phyloP scores from a whole-genome alignment of 2,113 vertebrate species.

The Nannospalax galili region DNA sequence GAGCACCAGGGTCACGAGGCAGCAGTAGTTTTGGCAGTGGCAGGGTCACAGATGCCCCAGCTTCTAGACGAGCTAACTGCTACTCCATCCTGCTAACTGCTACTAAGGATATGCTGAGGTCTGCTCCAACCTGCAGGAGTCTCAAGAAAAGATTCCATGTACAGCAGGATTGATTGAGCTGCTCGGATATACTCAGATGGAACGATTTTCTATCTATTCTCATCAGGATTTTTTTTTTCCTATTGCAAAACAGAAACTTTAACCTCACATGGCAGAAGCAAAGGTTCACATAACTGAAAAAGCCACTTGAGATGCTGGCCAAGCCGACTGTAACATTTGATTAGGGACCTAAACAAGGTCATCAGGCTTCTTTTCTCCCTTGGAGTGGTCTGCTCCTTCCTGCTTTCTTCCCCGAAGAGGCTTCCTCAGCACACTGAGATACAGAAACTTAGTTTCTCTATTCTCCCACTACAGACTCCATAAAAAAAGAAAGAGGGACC shows the following conservation, averaged over 20 bases:
- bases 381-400: not conserved
- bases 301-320: not conserved
- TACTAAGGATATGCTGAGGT: not conserved
- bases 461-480: not conserved
- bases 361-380: not conserved
- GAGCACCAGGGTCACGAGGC: not conserved
- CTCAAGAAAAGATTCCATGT: not conserved
- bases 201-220: conserved; percentile 16
- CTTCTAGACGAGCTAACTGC: not conserved
- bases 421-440: not conserved
- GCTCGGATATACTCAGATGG: not conserved
- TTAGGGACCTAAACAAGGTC: not conserved
- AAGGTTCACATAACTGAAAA: not conserved
- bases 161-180: not conserved
- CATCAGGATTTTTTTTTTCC: not conserved
- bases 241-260: not conserved
- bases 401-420: not conserved
- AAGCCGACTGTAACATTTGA: not conserved
- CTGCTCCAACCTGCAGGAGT: not conserved
- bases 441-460: too few relatives aligned
- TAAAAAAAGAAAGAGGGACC: not conserved
- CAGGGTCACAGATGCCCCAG: not conserved
- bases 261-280: not conserved
- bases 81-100: not conserved
- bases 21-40: not conserved